These are phyloP conservation scores for Notocelia uddmanniana DNA, from an alignment of 2,888 invertebrate species.

Conservation along the genomic window DNA sequence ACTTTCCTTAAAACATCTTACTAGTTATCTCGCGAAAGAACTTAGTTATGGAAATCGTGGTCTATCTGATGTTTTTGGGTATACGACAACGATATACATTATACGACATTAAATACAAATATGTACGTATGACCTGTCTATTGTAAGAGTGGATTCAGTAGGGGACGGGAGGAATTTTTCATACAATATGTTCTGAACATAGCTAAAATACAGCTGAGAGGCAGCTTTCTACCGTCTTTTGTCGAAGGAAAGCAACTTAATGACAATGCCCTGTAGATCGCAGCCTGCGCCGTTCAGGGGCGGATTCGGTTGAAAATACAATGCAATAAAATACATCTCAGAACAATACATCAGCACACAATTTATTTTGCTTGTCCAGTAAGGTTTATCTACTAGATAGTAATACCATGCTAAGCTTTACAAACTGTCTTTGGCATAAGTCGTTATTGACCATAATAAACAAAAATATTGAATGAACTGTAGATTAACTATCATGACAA, in stretches of 20 bases:
- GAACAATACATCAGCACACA: background rate
- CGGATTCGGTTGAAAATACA: slow-evolving; percentile 11
- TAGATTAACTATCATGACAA: no score
- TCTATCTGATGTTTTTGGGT: no score
- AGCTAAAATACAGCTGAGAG: slow-evolving; percentile 4
- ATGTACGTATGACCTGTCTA: background rate
- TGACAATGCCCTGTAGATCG: slow-evolving; percentile 20
- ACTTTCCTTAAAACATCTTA: no score
- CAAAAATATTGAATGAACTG: no score
- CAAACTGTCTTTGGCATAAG: no score
- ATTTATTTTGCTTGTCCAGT: no score
- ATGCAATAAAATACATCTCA: slow-evolving; percentile 2
- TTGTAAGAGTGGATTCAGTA: background rate
- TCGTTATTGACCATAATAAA: no score
- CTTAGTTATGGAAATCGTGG: no score
- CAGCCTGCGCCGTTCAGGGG: slow-evolving; percentile 33
- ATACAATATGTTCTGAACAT: slow-evolving; percentile 5
- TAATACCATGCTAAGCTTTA: no score
- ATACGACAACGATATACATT: no score
- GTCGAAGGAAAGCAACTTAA: slow-evolving; percentile 35
- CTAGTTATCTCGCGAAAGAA: no score
- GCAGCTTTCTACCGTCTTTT: slow-evolving; percentile 25
- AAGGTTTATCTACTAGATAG: no score
- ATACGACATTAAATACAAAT: background rate
- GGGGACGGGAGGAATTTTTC: background rate